Evolutionary conservation across 2,888 invertebrate species (phyloP).

Genomic region (Junonia oenone): DNA sequence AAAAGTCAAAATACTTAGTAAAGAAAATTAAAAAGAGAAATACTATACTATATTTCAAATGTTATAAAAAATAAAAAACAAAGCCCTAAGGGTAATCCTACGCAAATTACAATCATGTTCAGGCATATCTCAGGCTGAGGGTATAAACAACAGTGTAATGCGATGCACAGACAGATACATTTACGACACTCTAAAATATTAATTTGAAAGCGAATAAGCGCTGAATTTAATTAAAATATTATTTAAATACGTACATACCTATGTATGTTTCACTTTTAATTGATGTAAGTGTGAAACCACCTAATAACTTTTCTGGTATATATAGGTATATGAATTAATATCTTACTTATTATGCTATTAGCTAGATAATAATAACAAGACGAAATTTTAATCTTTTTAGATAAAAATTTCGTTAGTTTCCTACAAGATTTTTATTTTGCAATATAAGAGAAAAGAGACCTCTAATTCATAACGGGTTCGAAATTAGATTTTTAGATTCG

Average conservation of each 20-base stretch:
- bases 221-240: not conserved
- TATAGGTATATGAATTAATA: too few relatives aligned
- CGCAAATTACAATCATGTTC: not conserved
- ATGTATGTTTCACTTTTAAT: not conserved
- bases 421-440: too few relatives aligned
- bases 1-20: too few relatives aligned
- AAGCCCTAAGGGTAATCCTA: not conserved
- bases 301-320: not conserved
- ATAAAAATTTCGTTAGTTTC: too few relatives aligned
- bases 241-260: not conserved
- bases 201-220: not conserved
- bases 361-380: too few relatives aligned
- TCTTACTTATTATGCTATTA: too few relatives aligned
- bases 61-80: not conserved
- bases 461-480: too few relatives aligned
- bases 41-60: too few relatives aligned
- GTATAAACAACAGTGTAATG: not conserved
- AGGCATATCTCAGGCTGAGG: not conserved
- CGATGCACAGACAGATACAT: not conserved
- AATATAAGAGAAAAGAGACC: too few relatives aligned
- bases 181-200: not conserved
- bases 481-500: too few relatives aligned
- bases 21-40: too few relatives aligned
- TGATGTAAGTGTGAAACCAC: not conserved
- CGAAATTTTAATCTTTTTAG: too few relatives aligned